Base-by-base conservation (phyloP, 92 coral and sea anemone genomes). In the Epizoanthus illoricatus region DNA sequence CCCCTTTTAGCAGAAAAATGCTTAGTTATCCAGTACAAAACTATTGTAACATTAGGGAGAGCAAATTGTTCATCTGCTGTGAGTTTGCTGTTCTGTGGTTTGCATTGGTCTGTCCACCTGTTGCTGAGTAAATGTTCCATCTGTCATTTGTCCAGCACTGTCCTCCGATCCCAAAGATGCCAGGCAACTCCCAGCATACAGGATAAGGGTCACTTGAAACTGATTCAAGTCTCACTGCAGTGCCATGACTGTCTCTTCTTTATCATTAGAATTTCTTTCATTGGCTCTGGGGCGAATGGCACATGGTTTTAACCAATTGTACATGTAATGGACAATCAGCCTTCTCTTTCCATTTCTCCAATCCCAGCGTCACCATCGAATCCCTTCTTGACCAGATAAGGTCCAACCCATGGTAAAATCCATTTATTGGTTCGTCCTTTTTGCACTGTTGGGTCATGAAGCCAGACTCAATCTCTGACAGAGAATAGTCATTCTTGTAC, bases 271-370 rank as follows among this genome's bases (percentile, higher is more conserved):
- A 10, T 43, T 47, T 7, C 64, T 56, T 7, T 3, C 1, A 0
- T 76, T 80, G 84, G 18, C 54, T 62, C 28, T 21, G 16, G 79
- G 65, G 71, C 71, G 40, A n/a, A 4, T 54, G 54, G 19, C 17
- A 56, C 86, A 71, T 49, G 80, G 79, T 73, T 83, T 83, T 5
- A 73, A 68, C 41, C 55, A 71, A 36, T 83, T 68, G 42, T n/a
- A n/a, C n/a, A n/a, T n/a, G n/a, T 65, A 52, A 63, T 65, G 85
- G 36, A 81, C 76, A 43, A 81, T 33, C 64, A 73, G 41, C 59
- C 86, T 71, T 72, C 71, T 72, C 80, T 71, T 83, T 19, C 81
- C 86, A 18, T 57, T 56, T 71, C 86, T 20, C 80, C 86, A 24
- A 45, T 71, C 3, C 72, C 69, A 58, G 15, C 68, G 3, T 56